Percentiles rank a stretch among this genome's conserved stretches.
phyloP scores from a whole-genome alignment of 2,888 invertebrate genomes.

The Scrobipalpa atriplicella region DNA sequence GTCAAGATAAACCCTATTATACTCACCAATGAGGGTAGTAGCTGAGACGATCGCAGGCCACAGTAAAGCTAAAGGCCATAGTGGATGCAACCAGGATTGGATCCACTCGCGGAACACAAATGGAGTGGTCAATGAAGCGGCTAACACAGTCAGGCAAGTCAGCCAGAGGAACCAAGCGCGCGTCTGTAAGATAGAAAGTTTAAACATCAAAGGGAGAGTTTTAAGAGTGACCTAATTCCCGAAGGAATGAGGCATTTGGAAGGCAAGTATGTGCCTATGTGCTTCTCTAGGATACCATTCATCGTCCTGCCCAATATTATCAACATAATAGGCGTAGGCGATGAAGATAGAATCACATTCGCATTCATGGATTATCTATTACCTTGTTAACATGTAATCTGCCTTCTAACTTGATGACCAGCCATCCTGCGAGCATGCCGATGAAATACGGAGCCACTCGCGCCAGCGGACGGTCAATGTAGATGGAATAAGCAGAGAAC shows the following conservation, averaged over 20 bases:
- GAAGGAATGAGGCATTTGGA: no score
- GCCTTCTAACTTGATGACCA: constrained; percentile 85
- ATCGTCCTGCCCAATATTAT: no score
- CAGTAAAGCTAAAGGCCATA: constrained; percentile 61
- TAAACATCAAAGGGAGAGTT: neutral
- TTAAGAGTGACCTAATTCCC: no score
- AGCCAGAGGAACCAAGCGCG: constrained; percentile 46
- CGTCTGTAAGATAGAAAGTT: constrained; percentile 1
- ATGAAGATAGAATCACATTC: no score
- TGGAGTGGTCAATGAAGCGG: constrained; percentile 43
- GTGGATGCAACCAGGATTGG: constrained; percentile 56
- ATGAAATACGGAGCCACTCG: constrained; percentile 88
- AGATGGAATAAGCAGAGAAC: constrained; percentile 74
- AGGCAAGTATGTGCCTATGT: no score
- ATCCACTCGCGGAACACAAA: constrained; percentile 53
- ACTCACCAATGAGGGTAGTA: constrained; percentile 38
- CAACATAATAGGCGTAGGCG: no score
- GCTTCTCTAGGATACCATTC: no score
- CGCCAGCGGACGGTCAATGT: constrained; percentile 89
- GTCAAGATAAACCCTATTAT: no score
- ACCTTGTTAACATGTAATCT: constrained; percentile 64
- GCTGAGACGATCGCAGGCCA: constrained; percentile 65
- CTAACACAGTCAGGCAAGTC: constrained; percentile 47
- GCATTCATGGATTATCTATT: no score
- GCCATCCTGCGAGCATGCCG: constrained; percentile 89